Evolutionary conservation across 2,797 vertebrate species (phyloP).

Genomic region (Dryobates pubescens): DNA sequence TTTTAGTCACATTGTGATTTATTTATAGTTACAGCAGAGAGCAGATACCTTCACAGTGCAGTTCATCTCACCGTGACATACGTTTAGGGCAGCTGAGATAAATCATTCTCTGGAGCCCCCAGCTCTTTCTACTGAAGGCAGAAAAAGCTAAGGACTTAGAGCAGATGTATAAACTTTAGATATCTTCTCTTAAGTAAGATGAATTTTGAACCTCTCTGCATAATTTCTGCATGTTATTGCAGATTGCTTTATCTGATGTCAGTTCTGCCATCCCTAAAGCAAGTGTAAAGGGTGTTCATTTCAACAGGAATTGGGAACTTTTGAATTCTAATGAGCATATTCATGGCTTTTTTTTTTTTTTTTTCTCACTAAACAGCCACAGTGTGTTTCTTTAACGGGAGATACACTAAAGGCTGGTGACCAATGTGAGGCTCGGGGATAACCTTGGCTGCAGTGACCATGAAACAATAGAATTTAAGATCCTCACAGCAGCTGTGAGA

Average conservation of each 20-base stretch:
- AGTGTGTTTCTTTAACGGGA: not conserved
- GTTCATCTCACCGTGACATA: not conserved
- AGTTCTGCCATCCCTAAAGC: not conserved
- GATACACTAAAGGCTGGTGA: not conserved
- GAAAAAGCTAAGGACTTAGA: not conserved
- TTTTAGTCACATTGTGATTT: not conserved
- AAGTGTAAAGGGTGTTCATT: not conserved
- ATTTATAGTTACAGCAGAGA: not conserved
- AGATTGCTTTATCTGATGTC: not conserved
- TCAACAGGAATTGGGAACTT: not conserved
- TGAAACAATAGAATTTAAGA: too few relatives aligned
- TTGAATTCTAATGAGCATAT: not conserved
- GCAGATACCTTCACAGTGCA: not conserved
- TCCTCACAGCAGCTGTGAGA: too few relatives aligned
- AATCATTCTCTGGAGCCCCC: not conserved
- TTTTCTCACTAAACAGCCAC: not conserved
- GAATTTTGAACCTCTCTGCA: not conserved
- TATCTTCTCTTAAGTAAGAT: not conserved
- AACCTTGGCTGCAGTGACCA: too few relatives aligned
- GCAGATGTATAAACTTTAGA: not conserved
- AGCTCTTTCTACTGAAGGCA: not conserved
- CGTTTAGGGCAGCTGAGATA: not conserved
- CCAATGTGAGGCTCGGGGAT: too few relatives aligned
- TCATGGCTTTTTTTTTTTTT: not conserved
- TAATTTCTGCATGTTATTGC: rapidly evolving